phyloP scores from a whole-genome alignment of 2,113 vertebrate genomes.

The Asarcornis scutulata region DNA sequence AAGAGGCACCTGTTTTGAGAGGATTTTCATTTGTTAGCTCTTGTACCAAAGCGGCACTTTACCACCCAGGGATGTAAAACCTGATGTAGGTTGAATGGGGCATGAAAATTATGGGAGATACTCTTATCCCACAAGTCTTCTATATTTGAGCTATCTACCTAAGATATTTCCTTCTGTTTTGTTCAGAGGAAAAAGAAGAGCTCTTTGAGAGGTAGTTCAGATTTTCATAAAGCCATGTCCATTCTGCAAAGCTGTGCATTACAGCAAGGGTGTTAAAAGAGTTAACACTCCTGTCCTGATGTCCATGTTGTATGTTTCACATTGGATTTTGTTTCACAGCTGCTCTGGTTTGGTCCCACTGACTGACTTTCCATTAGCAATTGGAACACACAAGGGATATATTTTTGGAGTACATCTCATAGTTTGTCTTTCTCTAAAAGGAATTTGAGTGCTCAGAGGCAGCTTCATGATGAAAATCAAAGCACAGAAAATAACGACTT shows the following conservation, averaged over 20 bases:
- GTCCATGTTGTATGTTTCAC: neutral
- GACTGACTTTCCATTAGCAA: neutral
- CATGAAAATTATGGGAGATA: neutral
- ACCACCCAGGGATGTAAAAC: neutral
- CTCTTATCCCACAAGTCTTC: neutral
- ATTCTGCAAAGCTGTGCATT: neutral
- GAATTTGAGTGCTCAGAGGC: neutral
- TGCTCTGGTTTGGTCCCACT: neutral
- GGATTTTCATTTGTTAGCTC: neutral
- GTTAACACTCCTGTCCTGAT: neutral
- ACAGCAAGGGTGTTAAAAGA: neutral
- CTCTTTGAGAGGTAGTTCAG: neutral
- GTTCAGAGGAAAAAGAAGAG: neutral
- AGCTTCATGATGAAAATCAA: neutral
- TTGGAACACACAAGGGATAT: neutral
- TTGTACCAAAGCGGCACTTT: neutral
- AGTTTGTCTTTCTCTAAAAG: neutral
- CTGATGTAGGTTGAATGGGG: neutral
- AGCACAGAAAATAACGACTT: neutral
- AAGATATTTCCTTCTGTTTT: neutral
- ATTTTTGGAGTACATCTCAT: neutral
- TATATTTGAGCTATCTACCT: neutral
- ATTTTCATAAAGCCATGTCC: fast-evolving
- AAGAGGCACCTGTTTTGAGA: neutral
- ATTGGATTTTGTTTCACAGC: neutral